Conservation (phyloP, 2,888 invertebrate species). For the Tethea ocularis region DNA sequence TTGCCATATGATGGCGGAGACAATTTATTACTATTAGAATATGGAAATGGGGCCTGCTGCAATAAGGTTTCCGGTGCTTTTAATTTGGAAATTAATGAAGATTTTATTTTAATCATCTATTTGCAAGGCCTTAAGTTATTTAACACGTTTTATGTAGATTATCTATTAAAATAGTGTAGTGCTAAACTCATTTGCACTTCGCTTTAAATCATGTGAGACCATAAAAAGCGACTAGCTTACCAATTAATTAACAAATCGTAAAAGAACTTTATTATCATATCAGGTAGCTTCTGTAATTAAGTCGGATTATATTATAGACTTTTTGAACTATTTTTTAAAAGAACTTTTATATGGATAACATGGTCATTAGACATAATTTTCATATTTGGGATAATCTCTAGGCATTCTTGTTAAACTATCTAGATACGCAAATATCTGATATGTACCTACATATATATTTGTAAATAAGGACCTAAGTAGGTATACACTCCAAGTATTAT, state of each 20-base stretch:
- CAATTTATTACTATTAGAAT: slow-evolving; percentile 70
- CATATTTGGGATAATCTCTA: no score
- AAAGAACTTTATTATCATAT: background rate
- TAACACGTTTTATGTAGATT: background rate
- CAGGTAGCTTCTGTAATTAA: background rate
- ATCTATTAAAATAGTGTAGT: slow-evolving; percentile 4
- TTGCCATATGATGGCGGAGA: slow-evolving; percentile 51
- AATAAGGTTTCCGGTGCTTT: slow-evolving; percentile 60
- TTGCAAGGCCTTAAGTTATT: background rate
- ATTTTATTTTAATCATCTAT: background rate
- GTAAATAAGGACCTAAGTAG: background rate
- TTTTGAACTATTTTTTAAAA: background rate
- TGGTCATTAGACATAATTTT: no score
- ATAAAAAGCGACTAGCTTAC: background rate
- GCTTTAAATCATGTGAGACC: slow-evolving; percentile 6
- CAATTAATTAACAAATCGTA: slow-evolving; percentile 3
- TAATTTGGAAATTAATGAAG: slow-evolving; percentile 51
- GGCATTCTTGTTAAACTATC: no score
- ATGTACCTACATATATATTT: background rate
- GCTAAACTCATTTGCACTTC: slow-evolving; percentile 9
- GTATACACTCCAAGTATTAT: slow-evolving; percentile 21
- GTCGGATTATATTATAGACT: background rate
- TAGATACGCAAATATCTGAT: no score
- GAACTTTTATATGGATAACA: no score
- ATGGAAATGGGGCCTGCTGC: slow-evolving; percentile 63